Conservation (phyloP, 2,113 vertebrate genomes). For the Perca fluviatilis region DNA sequence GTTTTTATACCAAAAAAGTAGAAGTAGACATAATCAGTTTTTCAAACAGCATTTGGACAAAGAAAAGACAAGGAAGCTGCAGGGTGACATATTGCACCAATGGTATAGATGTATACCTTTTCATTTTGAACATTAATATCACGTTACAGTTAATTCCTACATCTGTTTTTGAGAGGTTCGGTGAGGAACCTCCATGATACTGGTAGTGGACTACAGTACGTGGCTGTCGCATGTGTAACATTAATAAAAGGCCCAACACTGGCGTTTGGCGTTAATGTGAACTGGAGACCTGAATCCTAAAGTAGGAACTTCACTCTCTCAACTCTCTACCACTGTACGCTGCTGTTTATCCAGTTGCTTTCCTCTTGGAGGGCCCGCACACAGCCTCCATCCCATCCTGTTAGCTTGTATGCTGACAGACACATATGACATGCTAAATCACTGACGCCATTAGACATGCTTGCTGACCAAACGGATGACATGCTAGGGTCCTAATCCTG, state of each 20-base stretch:
- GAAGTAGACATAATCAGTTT: not conserved
- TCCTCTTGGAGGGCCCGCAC: not conserved
- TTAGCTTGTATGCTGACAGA: constrained; percentile 56
- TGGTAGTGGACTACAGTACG: not conserved
- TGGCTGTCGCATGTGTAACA: not conserved
- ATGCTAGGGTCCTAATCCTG: constrained; percentile 72
- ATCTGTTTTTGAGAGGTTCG: not conserved
- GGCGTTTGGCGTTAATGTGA: not conserved
- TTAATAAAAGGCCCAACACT: not conserved
- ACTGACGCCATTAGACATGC: constrained; percentile 67
- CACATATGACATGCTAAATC: constrained; percentile 68
- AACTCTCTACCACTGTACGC: not conserved
- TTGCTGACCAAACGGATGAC: constrained; percentile 70
- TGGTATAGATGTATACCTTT: not conserved
- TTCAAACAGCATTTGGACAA: not conserved
- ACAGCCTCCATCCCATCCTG: constrained; percentile 5
- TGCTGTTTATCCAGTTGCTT: constrained; percentile 14
- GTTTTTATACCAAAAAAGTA: not conserved
- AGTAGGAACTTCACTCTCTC: not conserved
- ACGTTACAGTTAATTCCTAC: not conserved
- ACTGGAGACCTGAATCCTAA: not conserved
- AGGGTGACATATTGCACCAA: not conserved
- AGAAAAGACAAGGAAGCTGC: not conserved
- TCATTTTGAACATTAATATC: not conserved
- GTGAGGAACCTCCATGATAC: not conserved